Evolutionary conservation across 2,113 vertebrate genomes (phyloP).

Genomic region (Aptenodytes forsteri): DNA sequence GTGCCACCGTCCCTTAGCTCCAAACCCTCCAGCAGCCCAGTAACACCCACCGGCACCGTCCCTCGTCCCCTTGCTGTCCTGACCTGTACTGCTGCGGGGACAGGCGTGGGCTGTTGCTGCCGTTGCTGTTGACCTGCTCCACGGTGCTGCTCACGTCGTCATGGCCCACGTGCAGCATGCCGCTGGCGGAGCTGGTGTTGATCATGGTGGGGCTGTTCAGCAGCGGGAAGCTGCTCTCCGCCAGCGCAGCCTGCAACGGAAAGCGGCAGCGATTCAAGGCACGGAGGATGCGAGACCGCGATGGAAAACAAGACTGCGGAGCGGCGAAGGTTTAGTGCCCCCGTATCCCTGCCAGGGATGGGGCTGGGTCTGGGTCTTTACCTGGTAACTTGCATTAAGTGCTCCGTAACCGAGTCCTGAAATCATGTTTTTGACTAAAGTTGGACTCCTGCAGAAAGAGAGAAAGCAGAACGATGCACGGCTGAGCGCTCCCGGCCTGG

Average conservation of each 20-base stretch:
- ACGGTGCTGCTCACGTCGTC: slow-evolving; percentile 95
- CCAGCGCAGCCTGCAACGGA: slow-evolving; percentile 80
- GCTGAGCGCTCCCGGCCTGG: background rate
- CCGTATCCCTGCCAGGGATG: rapidly evolving
- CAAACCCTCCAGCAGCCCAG: background rate
- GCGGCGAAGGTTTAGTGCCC: background rate
- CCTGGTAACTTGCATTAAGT: slow-evolving; percentile 98
- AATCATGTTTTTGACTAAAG: slow-evolving; percentile 99
- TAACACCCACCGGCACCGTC: rapidly evolving
- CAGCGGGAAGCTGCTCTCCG: slow-evolving; percentile 94
- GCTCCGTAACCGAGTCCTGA: slow-evolving; percentile 96
- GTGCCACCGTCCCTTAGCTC: rapidly evolving
- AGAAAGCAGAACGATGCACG: background rate
- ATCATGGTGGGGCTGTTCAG: slow-evolving; percentile 91
- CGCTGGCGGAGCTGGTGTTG: slow-evolving; percentile 87
- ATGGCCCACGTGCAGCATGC: slow-evolving; percentile 93
- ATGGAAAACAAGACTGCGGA: rapidly evolving
- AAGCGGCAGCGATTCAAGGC: background rate
- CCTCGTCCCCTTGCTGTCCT: background rate
- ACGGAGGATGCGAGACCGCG: rapidly evolving
- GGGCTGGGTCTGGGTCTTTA: slow-evolving; percentile 20
- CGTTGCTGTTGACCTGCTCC: slow-evolving; percentile 97
- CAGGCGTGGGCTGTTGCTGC: slow-evolving; percentile 94
- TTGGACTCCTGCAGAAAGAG: slow-evolving; percentile 86
- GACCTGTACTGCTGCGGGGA: slow-evolving; percentile 97